Percentiles rank a stretch among this genome's conserved stretches.
Evolutionary conservation across 2,888 invertebrate genomes (phyloP).

Genomic region (Drosophila conformis): DNA sequence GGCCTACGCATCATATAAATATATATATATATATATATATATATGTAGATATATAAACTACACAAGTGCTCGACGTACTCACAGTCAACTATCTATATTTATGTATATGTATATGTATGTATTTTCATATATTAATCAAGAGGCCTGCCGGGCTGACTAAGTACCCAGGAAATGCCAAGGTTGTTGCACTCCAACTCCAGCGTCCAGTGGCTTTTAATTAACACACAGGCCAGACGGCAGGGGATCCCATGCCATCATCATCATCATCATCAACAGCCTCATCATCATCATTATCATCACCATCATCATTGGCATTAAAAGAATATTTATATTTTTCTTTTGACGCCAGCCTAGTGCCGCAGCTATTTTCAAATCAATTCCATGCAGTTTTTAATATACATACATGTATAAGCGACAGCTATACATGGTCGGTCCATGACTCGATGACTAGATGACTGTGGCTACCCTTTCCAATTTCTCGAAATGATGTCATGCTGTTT

Average conservation of each 20-base stretch:
- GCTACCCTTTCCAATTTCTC: conserved; percentile 69
- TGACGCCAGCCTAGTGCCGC: conserved; percentile 35
- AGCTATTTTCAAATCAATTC: conserved; percentile 79
- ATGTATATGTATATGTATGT: conserved; percentile 5
- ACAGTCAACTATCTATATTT: conserved; percentile 9
- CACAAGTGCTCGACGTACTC: conserved; percentile 31
- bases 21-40: conserved; percentile 10
- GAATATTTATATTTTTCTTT: conserved; percentile 66
- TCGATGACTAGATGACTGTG: conserved; percentile 32
- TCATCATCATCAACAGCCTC: conserved; percentile 32
- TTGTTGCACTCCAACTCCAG: conserved; percentile 75
- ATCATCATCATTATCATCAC: conserved; percentile 30
- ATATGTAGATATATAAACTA: conserved; percentile 9
- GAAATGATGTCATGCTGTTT: conserved; percentile 77
- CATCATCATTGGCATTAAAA: conserved; percentile 65
- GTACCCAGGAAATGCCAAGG: conserved; percentile 80
- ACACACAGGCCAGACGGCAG: conserved; percentile 71
- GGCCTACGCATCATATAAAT: conserved; percentile 69
- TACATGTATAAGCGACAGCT: conserved; percentile 19
- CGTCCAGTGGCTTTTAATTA: conserved; percentile 80
- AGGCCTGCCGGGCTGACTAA: conserved; percentile 73
- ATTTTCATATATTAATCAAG: conserved; percentile 64
- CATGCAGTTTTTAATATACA: conserved; percentile 76
- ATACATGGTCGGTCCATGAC: conserved; percentile 25
- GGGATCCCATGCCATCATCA: conserved; percentile 47